Conservation (phyloP, 2,888 invertebrate genomes). For the Lepidonotus clava region DNA sequence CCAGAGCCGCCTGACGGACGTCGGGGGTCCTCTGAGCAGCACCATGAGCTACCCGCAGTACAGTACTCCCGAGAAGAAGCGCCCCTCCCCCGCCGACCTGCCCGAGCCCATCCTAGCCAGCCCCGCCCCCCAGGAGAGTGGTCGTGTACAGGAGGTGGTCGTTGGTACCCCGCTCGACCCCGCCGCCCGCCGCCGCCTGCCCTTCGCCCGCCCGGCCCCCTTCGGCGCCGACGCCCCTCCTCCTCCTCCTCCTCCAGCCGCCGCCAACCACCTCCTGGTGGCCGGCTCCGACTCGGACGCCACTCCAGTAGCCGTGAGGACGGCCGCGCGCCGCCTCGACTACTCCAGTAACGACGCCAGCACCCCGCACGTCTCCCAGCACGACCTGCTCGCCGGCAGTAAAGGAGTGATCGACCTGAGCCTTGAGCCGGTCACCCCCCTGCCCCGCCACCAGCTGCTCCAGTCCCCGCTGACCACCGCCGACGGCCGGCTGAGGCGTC, state of each 20-base stretch:
- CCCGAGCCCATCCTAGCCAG: not conserved
- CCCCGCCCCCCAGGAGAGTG: too few species aligned
- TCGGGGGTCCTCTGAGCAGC: slow-evolving; percentile 61
- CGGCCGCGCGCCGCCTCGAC: not conserved
- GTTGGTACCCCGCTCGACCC: not conserved
- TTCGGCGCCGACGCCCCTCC: not conserved
- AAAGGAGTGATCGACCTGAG: slow-evolving; percentile 10
- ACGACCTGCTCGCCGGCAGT: too few species aligned
- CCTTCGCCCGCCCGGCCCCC: not conserved
- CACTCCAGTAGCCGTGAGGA: slow-evolving; percentile 17
- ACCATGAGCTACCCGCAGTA: slow-evolving; percentile 63
- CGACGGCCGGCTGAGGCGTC: slow-evolving; percentile 54
- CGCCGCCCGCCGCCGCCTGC: not conserved
- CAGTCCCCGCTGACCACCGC: not conserved
- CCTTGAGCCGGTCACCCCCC: slow-evolving; percentile 3
- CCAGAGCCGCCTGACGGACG: slow-evolving; percentile 51
- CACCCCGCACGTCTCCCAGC: not conserved
- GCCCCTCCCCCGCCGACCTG: not conserved
- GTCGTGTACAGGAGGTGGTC: not conserved
- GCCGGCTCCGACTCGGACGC: slow-evolving; percentile 32
- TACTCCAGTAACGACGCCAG: not conserved
- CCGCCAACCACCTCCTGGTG: not conserved
- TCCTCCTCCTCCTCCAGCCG: not conserved
- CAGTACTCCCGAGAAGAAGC: slow-evolving; percentile 58
- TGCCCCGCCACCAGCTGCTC: not conserved